Percentiles rank a stretch among this genome's conserved stretches.
Conservation (phyloP, 2,797 vertebrate genomes). For the Pitangus sulphuratus region DNA sequence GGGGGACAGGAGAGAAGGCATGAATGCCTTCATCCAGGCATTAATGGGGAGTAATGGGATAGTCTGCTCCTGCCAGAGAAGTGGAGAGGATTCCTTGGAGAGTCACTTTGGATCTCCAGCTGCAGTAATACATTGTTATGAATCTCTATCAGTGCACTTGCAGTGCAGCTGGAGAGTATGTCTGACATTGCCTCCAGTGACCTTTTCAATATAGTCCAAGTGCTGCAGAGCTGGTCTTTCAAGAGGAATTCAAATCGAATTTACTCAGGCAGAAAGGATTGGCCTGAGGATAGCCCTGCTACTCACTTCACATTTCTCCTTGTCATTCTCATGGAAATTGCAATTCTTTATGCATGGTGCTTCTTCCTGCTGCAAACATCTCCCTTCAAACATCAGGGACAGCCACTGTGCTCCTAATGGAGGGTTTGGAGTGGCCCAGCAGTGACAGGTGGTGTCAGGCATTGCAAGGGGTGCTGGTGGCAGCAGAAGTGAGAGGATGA, state of each 20-base stretch:
- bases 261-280: conserved; percentile 71
- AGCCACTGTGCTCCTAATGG: rapidly evolving
- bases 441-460: not conserved
- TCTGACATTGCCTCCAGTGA: conserved; percentile 75
- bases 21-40: not conserved
- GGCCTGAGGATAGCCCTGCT: conserved; percentile 61
- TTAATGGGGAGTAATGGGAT: not conserved
- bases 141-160: conserved; percentile 53
- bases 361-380: not conserved
- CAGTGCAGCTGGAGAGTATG: conserved; percentile 67
- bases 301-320: conserved; percentile 28
- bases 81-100: not conserved
- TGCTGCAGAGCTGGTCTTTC: conserved; percentile 64
- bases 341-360: conserved; percentile 50
- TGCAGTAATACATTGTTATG: conserved; percentile 40
- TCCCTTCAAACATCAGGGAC: not conserved
- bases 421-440: not conserved
- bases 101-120: conserved; percentile 51
- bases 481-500: not conserved
- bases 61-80: not conserved
- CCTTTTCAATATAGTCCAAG: conserved; percentile 75
- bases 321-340: conserved; percentile 72
- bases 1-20: not conserved
- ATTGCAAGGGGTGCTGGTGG: not conserved
- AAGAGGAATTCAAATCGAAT: conserved; percentile 75